These are phyloP conservation scores for Pionites leucogaster DNA, from an alignment of 2,113 vertebrate genomes.

Conservation along the genomic window DNA sequence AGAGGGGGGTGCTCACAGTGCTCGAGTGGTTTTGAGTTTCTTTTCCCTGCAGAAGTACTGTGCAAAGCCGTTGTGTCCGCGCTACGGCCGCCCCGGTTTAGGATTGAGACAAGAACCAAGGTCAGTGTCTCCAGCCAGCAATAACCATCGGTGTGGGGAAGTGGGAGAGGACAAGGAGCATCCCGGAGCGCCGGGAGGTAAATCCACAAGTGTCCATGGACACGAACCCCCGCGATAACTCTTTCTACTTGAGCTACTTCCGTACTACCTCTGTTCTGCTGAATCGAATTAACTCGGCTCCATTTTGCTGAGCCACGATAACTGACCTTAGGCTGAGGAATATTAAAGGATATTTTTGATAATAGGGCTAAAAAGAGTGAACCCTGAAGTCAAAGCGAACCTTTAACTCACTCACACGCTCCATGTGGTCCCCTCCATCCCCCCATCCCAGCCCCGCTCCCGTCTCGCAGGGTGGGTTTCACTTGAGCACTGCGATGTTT, in stretches of 20 bases:
- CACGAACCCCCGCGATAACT: neutral
- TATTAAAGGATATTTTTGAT: constrained; percentile 75
- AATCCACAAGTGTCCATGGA: neutral
- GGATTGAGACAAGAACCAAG: neutral
- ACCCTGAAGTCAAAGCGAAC: neutral
- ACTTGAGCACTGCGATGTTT: constrained; percentile 58
- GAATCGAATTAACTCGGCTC: constrained; percentile 72
- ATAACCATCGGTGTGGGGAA: neutral
- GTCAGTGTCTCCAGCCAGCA: neutral
- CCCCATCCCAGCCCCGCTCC: neutral
- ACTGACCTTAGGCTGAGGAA: constrained; percentile 71
- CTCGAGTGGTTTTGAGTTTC: neutral
- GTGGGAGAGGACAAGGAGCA: neutral
- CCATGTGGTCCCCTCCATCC: neutral
- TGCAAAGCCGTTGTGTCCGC: neutral
- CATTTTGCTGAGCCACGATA: constrained; percentile 74
- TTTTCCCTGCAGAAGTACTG: neutral
- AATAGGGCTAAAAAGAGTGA: constrained; percentile 59
- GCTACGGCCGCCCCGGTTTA: neutral
- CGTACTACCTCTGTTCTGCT: constrained; percentile 72
- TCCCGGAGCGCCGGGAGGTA: neutral
- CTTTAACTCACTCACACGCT: neutral
- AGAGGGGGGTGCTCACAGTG: neutral
- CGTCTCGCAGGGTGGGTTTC: neutral
- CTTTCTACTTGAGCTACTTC: constrained; percentile 60